phyloP scores from a whole-genome alignment of 53 echinoderm and acorn worm species.

The Hippasteria phrygiana region DNA sequence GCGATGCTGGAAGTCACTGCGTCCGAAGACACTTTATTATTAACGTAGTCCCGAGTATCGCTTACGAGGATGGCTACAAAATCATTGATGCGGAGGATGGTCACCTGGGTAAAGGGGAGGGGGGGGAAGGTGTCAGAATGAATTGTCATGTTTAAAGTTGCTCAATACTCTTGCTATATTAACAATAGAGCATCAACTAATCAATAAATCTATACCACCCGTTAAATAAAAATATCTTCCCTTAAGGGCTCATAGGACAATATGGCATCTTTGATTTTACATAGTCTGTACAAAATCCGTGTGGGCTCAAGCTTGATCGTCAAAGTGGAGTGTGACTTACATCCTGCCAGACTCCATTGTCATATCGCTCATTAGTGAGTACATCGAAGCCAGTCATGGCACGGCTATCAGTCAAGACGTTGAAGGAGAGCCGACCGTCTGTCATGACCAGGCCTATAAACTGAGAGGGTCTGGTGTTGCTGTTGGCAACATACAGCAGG shows the following conservation, averaged over 20 bases:
- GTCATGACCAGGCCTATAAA: slow-evolving; percentile 78
- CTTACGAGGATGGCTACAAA: slow-evolving; percentile 83
- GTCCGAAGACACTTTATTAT: slow-evolving; percentile 37
- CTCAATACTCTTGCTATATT: too few relatives aligned
- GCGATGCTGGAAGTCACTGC: slow-evolving; percentile 39
- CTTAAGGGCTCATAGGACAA: too few relatives aligned
- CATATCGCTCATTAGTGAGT: slow-evolving; percentile 72
- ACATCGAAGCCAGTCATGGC: slow-evolving; percentile 46
- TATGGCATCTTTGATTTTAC: too few relatives aligned
- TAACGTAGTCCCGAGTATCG: slow-evolving; percentile 74
- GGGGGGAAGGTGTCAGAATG: background rate
- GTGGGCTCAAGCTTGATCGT: too few relatives aligned
- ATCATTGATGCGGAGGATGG: slow-evolving; percentile 87
- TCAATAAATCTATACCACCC: too few relatives aligned
- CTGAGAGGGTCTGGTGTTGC: slow-evolving; percentile 29
- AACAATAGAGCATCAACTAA: too few relatives aligned
- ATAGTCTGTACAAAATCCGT: too few relatives aligned
- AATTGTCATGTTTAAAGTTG: too few relatives aligned
- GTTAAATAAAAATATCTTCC: too few relatives aligned
- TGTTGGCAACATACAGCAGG: slow-evolving; percentile 80
- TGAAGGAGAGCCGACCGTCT: slow-evolving; percentile 77
- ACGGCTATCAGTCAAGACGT: slow-evolving; percentile 72
- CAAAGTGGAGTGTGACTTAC: slow-evolving; percentile 67
- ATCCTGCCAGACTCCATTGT: slow-evolving; percentile 82
- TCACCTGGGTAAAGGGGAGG: slow-evolving; percentile 45